These are phyloP conservation scores for Bombus pascuorum DNA, from an alignment of 1,140 invertebrate genomes.

Conservation along the genomic window DNA sequence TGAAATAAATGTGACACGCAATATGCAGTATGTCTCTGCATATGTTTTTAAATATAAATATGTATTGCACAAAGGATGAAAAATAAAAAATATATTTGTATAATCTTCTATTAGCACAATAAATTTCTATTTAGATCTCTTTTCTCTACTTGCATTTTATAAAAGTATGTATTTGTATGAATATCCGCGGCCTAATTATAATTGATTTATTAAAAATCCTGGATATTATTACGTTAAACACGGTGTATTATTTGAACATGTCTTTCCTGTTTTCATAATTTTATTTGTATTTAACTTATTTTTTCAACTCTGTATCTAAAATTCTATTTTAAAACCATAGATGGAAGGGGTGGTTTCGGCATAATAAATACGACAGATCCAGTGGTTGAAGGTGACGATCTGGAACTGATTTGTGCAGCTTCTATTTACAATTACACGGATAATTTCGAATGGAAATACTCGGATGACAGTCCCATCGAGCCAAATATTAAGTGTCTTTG, in stretches of 20 bases:
- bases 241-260: background rate
- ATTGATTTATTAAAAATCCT: background rate
- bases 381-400: slow-evolving; percentile 82
- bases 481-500: slow-evolving; percentile 58
- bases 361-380: slow-evolving; percentile 73
- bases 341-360: slow-evolving; percentile 79
- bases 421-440: slow-evolving; percentile 83
- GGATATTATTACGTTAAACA: background rate
- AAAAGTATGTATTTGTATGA: no score
- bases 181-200: no score
- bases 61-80: no score
- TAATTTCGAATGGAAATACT: slow-evolving; percentile 78
- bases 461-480: slow-evolving; percentile 21
- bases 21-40: no score
- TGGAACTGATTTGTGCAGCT: slow-evolving; percentile 83
- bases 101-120: no score
- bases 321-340: slow-evolving; percentile 54
- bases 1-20: no score
- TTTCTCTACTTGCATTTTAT: no score
- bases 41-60: no score
- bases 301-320: background rate
- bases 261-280: no score
- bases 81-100: no score
- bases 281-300: background rate
- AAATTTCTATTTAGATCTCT: no score